Evolutionary conservation across 2,888 invertebrate species (phyloP).

Genomic region (Epirrhoe alternata): DNA sequence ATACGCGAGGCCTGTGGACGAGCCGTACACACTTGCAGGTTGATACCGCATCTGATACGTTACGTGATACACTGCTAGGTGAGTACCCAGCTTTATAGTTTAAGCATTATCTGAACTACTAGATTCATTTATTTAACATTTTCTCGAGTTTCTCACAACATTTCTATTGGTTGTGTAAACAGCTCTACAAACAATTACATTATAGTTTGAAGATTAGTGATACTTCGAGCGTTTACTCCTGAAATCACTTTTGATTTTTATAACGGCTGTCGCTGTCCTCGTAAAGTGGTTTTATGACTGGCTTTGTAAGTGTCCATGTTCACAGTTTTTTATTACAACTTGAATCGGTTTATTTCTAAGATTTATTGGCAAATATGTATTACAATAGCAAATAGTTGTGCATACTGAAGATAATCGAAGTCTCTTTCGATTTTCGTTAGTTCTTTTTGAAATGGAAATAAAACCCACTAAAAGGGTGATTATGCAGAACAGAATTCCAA

Average conservation of each 20-base stretch:
- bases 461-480: constrained; percentile 5
- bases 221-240: constrained; percentile 22
- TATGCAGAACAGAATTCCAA: constrained; percentile 1
- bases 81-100: too few relatives aligned
- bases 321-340: constrained; percentile 2
- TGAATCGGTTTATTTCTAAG: background rate
- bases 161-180: too few relatives aligned
- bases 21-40: too few relatives aligned
- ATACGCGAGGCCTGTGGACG: too few relatives aligned
- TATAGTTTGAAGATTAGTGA: background rate
- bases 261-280: constrained; percentile 20
- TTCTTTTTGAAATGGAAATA: constrained; percentile 2
- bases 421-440: background rate
- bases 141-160: too few relatives aligned
- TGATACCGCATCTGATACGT: too few relatives aligned
- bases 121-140: too few relatives aligned
- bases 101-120: too few relatives aligned
- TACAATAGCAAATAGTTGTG: background rate
- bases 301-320: constrained; percentile 26
- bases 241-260: constrained; percentile 35
- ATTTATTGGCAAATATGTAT: background rate
- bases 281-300: constrained; percentile 35
- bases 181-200: background rate
- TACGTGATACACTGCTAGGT: too few relatives aligned
- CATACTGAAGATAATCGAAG: background rate